phyloP scores from a whole-genome alignment of 2,113 vertebrate species.

The Eurystomus gularis region DNA sequence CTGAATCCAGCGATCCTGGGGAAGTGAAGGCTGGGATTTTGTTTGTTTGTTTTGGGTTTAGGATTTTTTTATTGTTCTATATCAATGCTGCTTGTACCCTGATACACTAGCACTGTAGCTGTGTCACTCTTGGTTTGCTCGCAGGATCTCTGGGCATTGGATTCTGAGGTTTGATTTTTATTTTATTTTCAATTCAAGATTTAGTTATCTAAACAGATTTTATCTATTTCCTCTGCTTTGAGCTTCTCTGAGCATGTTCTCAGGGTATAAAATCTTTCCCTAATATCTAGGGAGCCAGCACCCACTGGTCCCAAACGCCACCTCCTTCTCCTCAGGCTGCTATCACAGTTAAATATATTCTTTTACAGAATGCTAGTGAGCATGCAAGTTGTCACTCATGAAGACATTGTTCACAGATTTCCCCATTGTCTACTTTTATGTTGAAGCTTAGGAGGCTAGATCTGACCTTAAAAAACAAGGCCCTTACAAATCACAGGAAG shows the following conservation, averaged over 20 bases:
- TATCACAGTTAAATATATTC: not conserved
- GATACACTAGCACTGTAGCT: too few relatives aligned
- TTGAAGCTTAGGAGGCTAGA: not conserved
- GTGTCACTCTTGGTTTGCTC: not conserved
- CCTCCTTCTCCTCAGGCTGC: not conserved
- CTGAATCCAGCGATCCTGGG: not conserved
- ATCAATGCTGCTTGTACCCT: not conserved
- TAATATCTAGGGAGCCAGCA: not conserved
- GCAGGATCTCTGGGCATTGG: not conserved
- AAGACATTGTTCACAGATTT: not conserved
- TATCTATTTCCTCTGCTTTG: not conserved
- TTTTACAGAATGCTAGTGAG: not conserved
- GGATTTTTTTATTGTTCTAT: too few relatives aligned
- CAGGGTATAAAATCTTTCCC: rapidly evolving
- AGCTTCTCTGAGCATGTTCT: not conserved
- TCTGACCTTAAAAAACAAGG: not conserved
- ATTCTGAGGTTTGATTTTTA: not conserved
- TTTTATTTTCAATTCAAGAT: not conserved
- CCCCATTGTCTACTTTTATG: too few relatives aligned
- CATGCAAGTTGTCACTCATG: not conserved
- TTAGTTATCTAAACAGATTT: not conserved
- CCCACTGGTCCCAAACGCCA: too few relatives aligned
- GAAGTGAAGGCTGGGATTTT: not conserved
- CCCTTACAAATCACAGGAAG: not conserved
- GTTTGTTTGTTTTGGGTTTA: not conserved